Evolutionary conservation across 2,797 vertebrate species (phyloP).

Genomic region (Aplochiton taeniatus): DNA sequence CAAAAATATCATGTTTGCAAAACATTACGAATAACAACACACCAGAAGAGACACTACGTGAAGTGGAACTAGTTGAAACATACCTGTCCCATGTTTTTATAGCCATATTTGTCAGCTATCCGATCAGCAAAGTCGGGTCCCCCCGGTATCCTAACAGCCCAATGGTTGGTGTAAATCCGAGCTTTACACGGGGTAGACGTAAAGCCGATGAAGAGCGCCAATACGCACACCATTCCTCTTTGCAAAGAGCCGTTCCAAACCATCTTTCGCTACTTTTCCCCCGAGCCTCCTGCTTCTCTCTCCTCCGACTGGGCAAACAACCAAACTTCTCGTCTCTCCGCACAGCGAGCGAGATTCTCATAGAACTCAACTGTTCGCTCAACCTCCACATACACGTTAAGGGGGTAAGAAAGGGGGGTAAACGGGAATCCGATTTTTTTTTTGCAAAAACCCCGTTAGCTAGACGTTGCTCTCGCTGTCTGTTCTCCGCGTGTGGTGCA

Average conservation of each 20-base stretch:
- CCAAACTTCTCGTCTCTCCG: slow-evolving; percentile 75
- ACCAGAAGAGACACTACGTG: slow-evolving; percentile 18
- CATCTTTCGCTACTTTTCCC: slow-evolving; percentile 80
- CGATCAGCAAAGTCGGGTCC: slow-evolving; percentile 86
- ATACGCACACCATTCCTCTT: slow-evolving; percentile 79
- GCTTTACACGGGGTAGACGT: slow-evolving; percentile 84
- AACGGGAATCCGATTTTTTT: slow-evolving; percentile 33
- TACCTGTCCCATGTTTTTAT: slow-evolving; percentile 98
- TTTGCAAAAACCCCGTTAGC: slow-evolving; percentile 40
- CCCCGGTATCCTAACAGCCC: slow-evolving; percentile 93
- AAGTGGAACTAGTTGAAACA: slow-evolving; percentile 36
- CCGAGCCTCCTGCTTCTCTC: slow-evolving; percentile 57
- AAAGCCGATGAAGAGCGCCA: slow-evolving; percentile 85
- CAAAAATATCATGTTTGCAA: not conserved
- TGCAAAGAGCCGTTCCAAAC: slow-evolving; percentile 78
- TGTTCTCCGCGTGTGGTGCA: slow-evolving; percentile 60
- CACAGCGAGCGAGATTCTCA: slow-evolving; percentile 68
- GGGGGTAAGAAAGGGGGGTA: slow-evolving; percentile 24
- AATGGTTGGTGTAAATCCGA: slow-evolving; percentile 98
- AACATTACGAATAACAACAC: not conserved
- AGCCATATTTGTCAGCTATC: slow-evolving; percentile 96
- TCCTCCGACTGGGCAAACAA: slow-evolving; percentile 70
- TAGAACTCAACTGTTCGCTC: slow-evolving; percentile 68
- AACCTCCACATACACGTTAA: slow-evolving; percentile 54
- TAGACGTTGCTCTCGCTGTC: slow-evolving; percentile 52